Evolutionary conservation across 2,797 vertebrate genomes (phyloP), one percentile per base, ranked within the genome.

Genomic region (Amblyopsis hoosieri): DNA sequence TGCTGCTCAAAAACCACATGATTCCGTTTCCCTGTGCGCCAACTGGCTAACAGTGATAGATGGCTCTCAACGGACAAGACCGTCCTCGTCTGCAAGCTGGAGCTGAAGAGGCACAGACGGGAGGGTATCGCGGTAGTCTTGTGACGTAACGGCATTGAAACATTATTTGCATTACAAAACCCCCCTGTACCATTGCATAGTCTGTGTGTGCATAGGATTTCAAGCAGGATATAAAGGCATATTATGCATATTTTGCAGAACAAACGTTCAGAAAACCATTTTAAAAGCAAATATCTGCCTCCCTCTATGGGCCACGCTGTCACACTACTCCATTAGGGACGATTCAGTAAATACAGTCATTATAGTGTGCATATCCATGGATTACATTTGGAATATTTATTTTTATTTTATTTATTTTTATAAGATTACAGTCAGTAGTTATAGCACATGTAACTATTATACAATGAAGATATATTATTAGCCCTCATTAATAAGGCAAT

Each of bases 21-120:
- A 9, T 46, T 42, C 42, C 14, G 29, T 57, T 33, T 47, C 17
- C 33, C 64, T 62, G 75, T 60, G 68, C 55, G 33, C 57, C 60
- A 73, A 82, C 72, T 63, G 68, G 74, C 69, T 72, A 77, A 88
- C 77, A 64, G 67, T 79, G 81, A 88, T 69, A 53, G 59, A 84
- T 84, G 1, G 45, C 62, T 65, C 23, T 10, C 67, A 65, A 60
- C 57, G 1, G 3, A 12, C 47, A 48, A 12, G 3, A 12, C n/a
- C 52, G 52, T 15, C 45, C 60, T 66, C 60, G 9, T 37, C 57
- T 75, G 66, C 66, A 57, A 70, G 73, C 45, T 75, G 45, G 71
- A 71, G 63, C 71, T 12, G 46, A 55, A 63, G 19, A 46, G 45
- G 72, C 71, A 55, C 31, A 46, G 69, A 69, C 13, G 11, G 42